phyloP scores from a whole-genome alignment of 2,113 vertebrate species.

The Phylloscopus trochiloides region DNA sequence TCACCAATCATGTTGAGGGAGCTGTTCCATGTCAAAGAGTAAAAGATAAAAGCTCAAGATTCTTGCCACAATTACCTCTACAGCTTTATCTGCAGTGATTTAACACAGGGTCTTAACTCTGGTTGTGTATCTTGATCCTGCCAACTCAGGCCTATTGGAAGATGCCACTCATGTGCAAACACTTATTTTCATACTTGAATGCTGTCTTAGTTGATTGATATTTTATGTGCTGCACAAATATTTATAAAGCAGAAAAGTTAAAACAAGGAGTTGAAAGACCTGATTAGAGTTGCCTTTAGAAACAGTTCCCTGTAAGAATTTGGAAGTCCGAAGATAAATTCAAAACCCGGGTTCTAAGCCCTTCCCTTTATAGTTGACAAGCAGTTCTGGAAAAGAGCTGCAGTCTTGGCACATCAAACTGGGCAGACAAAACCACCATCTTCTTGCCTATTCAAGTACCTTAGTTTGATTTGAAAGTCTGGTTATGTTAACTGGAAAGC shows the following conservation, averaged over 20 bases:
- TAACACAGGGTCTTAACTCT: neutral
- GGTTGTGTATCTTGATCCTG: neutral
- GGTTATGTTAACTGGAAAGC: neutral
- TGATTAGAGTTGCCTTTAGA: neutral
- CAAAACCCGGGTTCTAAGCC: neutral
- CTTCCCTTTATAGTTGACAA: neutral
- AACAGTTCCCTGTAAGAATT: neutral
- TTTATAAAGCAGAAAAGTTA: neutral
- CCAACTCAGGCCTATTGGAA: neutral
- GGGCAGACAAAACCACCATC: neutral
- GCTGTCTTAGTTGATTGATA: neutral
- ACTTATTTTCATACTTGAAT: neutral
- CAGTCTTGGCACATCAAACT: neutral
- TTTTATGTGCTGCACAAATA: neutral
- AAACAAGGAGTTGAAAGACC: neutral
- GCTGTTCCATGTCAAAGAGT: neutral
- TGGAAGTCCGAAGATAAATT: neutral
- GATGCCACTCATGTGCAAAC: neutral
- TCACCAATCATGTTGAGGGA: accelerated
- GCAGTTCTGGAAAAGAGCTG: neutral
- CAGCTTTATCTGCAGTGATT: neutral
- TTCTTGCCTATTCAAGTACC: neutral
- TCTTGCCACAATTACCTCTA: neutral
- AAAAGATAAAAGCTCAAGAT: neutral
- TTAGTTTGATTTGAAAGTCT: neutral